A percentile compares a stretch with the other conserved stretches of the same genome.
These are phyloP conservation scores for Acleris emargana DNA, from an alignment of 2,888 invertebrate species.

Conservation along the genomic window DNA sequence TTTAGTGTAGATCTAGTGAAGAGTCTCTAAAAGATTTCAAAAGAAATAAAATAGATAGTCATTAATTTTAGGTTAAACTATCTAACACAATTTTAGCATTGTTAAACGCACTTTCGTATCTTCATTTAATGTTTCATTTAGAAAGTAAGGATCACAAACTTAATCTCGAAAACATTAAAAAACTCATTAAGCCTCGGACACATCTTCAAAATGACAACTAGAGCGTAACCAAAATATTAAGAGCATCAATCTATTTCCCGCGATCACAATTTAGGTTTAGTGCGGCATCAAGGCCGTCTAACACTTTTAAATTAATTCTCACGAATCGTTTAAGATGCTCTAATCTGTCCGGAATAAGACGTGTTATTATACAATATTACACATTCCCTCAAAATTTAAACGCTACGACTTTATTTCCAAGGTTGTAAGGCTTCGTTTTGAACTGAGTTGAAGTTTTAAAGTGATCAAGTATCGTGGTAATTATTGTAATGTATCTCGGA, in stretches of 20 bases:
- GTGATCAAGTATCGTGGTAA: constrained; percentile 41
- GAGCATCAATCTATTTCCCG: constrained; percentile 45
- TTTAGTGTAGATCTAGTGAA: no score
- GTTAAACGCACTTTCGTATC: no score
- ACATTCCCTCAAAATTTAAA: constrained; percentile 29
- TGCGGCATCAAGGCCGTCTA: constrained; percentile 65
- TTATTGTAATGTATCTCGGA: constrained; percentile 55
- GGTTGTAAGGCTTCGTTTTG: constrained; percentile 41
- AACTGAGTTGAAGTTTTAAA: constrained; percentile 1
- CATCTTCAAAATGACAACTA: constrained; percentile 5
- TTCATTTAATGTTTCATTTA: no score
- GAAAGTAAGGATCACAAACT: neutral
- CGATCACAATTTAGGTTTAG: constrained; percentile 57
- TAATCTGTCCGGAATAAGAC: constrained; percentile 66
- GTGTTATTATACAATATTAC: constrained; percentile 52
- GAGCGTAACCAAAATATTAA: constrained; percentile 13
- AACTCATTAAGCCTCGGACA: constrained; percentile 3
- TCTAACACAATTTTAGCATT: no score
- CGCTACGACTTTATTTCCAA: constrained; percentile 44
- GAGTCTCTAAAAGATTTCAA: no score
- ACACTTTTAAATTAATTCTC: constrained; percentile 76
- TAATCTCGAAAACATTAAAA: neutral
- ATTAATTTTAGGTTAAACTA: no score
- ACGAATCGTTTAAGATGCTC: constrained; percentile 68
- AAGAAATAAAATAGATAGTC: no score